These are phyloP conservation scores for Helarctos malayanus DNA, from an alignment of 2,797 vertebrate species.

Conservation along the genomic window DNA sequence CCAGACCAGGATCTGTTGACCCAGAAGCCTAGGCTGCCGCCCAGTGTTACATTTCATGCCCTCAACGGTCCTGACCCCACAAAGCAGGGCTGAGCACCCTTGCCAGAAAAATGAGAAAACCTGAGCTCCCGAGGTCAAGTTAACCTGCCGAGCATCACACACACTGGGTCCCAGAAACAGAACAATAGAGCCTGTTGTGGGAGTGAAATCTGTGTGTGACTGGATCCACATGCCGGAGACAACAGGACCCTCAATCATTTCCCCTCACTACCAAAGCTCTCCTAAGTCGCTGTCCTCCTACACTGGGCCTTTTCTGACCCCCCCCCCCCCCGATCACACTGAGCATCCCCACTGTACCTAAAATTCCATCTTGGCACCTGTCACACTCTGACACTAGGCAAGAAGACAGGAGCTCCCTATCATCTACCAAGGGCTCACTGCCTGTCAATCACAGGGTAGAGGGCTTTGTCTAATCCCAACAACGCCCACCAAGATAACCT, in stretches of 20 bases:
- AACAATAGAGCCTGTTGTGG: not conserved
- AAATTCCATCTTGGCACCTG: conserved; percentile 32
- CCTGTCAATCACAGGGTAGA: conserved; percentile 27
- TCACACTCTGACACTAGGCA: conserved; percentile 33
- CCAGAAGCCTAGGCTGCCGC: conserved; percentile 48
- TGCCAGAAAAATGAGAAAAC: conserved; percentile 66
- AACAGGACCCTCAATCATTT: not conserved
- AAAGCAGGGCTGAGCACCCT: not conserved
- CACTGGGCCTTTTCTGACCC: not conserved
- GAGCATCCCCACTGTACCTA: not conserved
- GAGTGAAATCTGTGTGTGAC: not conserved
- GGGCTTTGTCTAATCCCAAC: conserved; percentile 64
- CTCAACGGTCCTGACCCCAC: not conserved
- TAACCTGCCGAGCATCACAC: not conserved
- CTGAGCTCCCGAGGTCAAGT: not conserved
- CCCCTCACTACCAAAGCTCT: not conserved
- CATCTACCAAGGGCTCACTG: not conserved
- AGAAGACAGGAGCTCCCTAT: conserved; percentile 45
- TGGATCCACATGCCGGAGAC: not conserved
- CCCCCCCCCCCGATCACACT: not conserved
- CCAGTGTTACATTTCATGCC: not conserved
- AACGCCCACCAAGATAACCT: conserved; percentile 31
- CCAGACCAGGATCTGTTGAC: conserved; percentile 21
- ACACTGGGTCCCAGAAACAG: conserved; percentile 6
- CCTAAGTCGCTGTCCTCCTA: not conserved